Evolutionary conservation across 1,140 invertebrate genomes (phyloP), one percentile per base, ranked within the genome.

Genomic region (Helicoverpa armigera): DNA sequence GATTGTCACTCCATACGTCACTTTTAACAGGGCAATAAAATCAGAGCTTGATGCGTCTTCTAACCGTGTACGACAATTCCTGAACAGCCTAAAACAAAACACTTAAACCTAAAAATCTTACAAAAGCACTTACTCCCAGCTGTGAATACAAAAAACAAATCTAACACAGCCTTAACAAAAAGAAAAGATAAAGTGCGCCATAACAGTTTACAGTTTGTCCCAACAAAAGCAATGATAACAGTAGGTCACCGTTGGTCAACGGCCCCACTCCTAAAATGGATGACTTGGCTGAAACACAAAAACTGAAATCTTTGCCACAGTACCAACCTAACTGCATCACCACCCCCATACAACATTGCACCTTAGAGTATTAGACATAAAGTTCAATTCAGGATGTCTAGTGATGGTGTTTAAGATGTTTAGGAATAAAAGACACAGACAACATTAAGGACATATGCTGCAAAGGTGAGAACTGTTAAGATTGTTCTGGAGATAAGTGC

Each of bases 391-490:
- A 0, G 53, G 2, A 12, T 56, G 16, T 0, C 5, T 3, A 1
- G 0, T 2, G 0, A n/a, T 29, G 18, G 4, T 61, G 18, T 11
- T 80, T 80, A 72, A 0, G 67, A 60, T 51, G 12, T 77, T 53
- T 53, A 1, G 18, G 5, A 16, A 51, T 13, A 69, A 60, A 56
- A 50, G 60, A 11, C 0, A 61, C 53, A 50, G 43, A 65, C 58
- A 80, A 85, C 83, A 89, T 90, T 89, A 88, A 86, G 82, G 82
- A 83, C 88, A 89, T 83, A 77, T 90, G 89, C 83, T 87, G 82
- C 86, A 83, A 89, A 90, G 89, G 88, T 90, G 86, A 84, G 86
- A 87, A 81, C 3, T 77, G 74, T 73, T 76, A 65, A 86, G 83
- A 86, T 86, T 84, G 79, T 80, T 74, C 73, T 72, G 13, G 48